Base-by-base conservation (phyloP, 2,113 vertebrate species). In the Brachirus orientalis region DNA sequence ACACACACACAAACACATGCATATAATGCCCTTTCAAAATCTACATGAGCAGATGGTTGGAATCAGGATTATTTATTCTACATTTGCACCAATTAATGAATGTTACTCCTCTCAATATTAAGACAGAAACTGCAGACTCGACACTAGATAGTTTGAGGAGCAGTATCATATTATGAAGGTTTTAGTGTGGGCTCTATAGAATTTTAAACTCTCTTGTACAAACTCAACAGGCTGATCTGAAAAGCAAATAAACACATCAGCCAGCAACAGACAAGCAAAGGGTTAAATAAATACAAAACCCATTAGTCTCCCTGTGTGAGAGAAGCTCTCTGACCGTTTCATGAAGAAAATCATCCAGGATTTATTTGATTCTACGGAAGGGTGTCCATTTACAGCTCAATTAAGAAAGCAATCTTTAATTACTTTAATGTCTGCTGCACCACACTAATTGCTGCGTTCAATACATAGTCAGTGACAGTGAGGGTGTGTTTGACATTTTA, bases 11-110 rank as follows among this genome's bases (percentile, higher is more conserved):
- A n/a, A n/a, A n/a, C n/a, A n/a, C n/a, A n/a, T n/a, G n/a, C n/a
- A n/a, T n/a, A n/a, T n/a, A n/a, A n/a, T n/a, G n/a, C n/a, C n/a
- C n/a, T n/a, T n/a, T n/a, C n/a, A n/a, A n/a, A n/a, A n/a, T n/a
- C n/a, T n/a, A n/a, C n/a, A n/a, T n/a, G n/a, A n/a, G n/a, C n/a
- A n/a, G n/a, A 44, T 16, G 41, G 48, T 28, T 19, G 66, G 48
- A 44, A 70, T 69, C 35, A 62, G n/a, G 54, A 82, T 78, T 74
- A 72, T 72, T 70, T 85, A 51, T 80, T 81, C 69, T 78, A 65
- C 22, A 59, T 16, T 53, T 52, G 62, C 44, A 59, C 54, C 72
- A 78, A 9, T 14, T 82, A 55, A 41, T 50, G 8, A 64, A 38
- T 50, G 58, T 48, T 63, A 70, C 51, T 75, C 47, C 10, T 41